phyloP scores from a whole-genome alignment of 1,140 invertebrate genomes.

The Colletes gigas region DNA sequence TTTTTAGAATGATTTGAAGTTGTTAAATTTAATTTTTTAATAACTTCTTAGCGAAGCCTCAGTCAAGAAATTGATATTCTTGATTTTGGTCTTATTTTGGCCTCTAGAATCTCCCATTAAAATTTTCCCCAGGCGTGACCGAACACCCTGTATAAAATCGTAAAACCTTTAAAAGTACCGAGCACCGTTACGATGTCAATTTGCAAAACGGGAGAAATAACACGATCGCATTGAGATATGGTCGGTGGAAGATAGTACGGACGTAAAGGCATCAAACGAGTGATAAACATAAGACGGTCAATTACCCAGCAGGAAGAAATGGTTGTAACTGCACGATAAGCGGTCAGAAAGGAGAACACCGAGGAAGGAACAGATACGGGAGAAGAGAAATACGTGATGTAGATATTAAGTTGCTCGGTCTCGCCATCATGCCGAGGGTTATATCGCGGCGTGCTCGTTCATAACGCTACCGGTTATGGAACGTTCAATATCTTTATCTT shows the following conservation, averaged over 20 bases:
- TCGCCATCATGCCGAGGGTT: conserved; percentile 41
- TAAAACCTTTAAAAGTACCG: too few species aligned
- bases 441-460: conserved; percentile 47
- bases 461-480: conserved; percentile 51
- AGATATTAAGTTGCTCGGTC: conserved; percentile 54
- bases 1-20: too few species aligned
- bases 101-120: too few species aligned
- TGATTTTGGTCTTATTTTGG: too few species aligned
- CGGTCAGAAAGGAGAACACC: not conserved
- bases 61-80: too few species aligned
- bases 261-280: conserved; percentile 1
- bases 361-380: conserved; percentile 36
- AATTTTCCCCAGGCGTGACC: too few species aligned
- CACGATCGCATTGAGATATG: not conserved
- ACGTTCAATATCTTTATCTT: conserved; percentile 72
- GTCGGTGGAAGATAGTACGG: not conserved
- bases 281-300: conserved; percentile 56
- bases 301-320: conserved; percentile 43
- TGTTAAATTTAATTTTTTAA: too few species aligned
- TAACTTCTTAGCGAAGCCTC: too few species aligned
- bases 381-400: conserved; percentile 58
- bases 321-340: conserved; percentile 15
- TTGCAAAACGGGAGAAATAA: not conserved
- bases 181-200: not conserved
- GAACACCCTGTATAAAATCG: too few species aligned